Evolutionary conservation across 2,888 invertebrate species (phyloP).

Genomic region (Cylloceria caligata): DNA sequence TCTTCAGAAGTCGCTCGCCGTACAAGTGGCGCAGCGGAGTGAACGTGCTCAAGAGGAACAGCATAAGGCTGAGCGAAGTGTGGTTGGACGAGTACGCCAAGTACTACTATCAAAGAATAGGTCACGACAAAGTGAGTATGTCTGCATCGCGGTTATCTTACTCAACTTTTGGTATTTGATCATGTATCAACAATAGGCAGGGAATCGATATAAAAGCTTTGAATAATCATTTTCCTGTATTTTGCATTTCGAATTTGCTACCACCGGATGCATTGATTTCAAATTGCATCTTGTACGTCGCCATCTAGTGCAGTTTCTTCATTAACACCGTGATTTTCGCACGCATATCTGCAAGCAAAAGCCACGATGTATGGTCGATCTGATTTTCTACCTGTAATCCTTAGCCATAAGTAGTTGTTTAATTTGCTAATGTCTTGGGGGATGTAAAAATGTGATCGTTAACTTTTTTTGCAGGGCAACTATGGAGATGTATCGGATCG

Average conservation of each 20-base stretch:
- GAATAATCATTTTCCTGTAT: too few relatives aligned
- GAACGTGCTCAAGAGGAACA: constrained; percentile 98
- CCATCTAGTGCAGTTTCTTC: too few relatives aligned
- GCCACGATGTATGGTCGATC: too few relatives aligned
- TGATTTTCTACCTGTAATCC: not conserved
- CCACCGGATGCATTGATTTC: too few relatives aligned
- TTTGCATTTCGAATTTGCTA: too few relatives aligned
- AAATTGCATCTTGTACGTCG: too few relatives aligned
- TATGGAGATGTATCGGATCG: constrained; percentile 96
- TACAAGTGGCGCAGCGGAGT: constrained; percentile 99
- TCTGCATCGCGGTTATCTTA: constrained; percentile 7
- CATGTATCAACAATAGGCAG: not conserved
- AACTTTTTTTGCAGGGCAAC: constrained; percentile 91
- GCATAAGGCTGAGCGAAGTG: constrained; percentile 97
- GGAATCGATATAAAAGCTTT: constrained; percentile 2
- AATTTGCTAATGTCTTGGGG: constrained; percentile 1
- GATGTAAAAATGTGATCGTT: constrained; percentile 38
- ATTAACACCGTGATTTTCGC: too few relatives aligned
- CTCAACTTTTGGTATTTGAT: not conserved
- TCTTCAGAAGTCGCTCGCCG: constrained; percentile 98
- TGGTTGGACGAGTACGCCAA: constrained; percentile 99
- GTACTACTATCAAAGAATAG: constrained; percentile 99
- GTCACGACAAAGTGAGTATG: constrained; percentile 90
- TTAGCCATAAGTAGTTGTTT: not conserved
- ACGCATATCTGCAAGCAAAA: too few relatives aligned